Evolutionary conservation across 2,113 vertebrate genomes (phyloP).

Genomic region (Rhinichthys klamathensis): DNA sequence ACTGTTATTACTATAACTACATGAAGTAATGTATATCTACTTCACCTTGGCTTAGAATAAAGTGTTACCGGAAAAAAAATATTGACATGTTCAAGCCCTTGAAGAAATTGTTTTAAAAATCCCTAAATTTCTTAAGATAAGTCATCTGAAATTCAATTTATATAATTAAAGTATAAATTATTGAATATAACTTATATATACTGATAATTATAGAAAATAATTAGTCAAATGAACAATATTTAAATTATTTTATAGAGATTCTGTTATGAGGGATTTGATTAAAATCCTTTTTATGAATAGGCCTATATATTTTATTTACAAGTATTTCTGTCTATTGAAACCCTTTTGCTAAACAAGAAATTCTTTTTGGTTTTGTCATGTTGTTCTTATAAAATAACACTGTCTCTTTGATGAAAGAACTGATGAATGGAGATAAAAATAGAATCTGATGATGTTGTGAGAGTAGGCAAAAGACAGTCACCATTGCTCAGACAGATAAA

Average conservation of each 20-base stretch:
- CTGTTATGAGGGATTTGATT: neutral
- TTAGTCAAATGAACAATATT: neutral
- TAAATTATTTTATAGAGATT: neutral
- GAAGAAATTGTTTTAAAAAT: neutral
- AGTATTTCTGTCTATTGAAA: neutral
- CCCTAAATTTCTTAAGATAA: neutral
- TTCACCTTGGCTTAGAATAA: too few species aligned
- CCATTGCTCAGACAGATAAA: too few species aligned
- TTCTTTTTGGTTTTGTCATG: neutral
- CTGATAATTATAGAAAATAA: neutral
- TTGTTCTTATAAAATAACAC: neutral
- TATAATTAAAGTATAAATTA: neutral
- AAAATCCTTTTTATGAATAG: neutral
- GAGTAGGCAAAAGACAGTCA: neutral
- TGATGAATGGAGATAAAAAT: constrained; percentile 21
- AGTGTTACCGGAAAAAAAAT: too few species aligned
- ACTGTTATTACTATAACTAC: too few species aligned
- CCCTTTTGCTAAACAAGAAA: neutral
- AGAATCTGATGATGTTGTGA: constrained; percentile 10
- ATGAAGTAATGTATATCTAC: too few species aligned
- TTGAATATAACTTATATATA: neutral
- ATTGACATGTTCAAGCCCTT: too few species aligned
- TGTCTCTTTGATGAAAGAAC: neutral
- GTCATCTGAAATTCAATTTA: neutral
- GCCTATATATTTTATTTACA: neutral